phyloP scores from a whole-genome alignment of 2,113 vertebrate species.

The Muntiacus reevesi region DNA sequence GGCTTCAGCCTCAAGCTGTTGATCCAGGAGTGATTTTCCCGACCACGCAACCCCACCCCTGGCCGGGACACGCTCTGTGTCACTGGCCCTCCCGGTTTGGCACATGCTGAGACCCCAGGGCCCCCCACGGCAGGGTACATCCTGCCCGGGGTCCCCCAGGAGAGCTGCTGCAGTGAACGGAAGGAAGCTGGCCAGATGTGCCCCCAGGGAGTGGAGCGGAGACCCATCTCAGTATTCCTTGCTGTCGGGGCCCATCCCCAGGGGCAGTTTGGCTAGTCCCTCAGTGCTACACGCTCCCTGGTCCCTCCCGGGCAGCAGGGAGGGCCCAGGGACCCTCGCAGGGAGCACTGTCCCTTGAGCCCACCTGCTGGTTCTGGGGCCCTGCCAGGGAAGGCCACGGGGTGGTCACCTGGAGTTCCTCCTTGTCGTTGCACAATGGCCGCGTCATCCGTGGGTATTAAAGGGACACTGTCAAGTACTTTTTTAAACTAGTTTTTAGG shows the following conservation, averaged over 20 bases:
- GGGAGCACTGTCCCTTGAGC: slow-evolving; percentile 44
- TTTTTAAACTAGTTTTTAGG: slow-evolving; percentile 85
- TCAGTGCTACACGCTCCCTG: not conserved
- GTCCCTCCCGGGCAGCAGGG: not conserved
- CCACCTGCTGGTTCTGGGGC: not conserved
- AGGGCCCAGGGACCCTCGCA: not conserved
- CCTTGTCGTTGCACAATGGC: slow-evolving; percentile 79
- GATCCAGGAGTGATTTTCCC: not conserved
- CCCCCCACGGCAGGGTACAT: not conserved
- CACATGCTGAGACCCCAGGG: not conserved
- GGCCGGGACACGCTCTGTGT: not conserved
- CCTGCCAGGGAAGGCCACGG: slow-evolving; percentile 56
- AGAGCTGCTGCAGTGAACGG: not conserved
- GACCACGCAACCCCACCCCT: not conserved
- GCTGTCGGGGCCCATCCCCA: not conserved
- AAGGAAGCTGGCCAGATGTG: not conserved
- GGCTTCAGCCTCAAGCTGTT: not conserved
- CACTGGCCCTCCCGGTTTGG: not conserved
- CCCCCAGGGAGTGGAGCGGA: not conserved
- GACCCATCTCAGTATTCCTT: not conserved
- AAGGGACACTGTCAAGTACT: slow-evolving; percentile 84
- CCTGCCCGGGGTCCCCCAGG: not conserved
- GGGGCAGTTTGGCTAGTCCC: not conserved
- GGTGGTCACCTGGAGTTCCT: slow-evolving; percentile 76
- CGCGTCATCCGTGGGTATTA: slow-evolving; percentile 79